phyloP scores from a whole-genome alignment of 2,113 vertebrate genomes.

The Rhinopomastus cyanomelas region DNA sequence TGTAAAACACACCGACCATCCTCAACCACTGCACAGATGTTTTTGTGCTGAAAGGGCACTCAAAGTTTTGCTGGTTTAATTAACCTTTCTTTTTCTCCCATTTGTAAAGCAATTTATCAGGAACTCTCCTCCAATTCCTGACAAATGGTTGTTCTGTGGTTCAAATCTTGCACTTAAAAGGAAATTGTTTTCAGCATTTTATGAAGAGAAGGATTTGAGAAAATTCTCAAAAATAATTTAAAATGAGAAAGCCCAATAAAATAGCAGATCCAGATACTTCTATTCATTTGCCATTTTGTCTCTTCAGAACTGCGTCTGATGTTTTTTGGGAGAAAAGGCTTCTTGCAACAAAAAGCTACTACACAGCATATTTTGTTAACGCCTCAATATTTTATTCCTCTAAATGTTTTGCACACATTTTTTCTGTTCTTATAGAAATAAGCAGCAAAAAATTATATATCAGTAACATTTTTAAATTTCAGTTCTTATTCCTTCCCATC shows the following conservation, averaged over 20 bases:
- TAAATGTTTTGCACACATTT: slow-evolving; percentile 25
- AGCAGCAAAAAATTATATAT: slow-evolving; percentile 62
- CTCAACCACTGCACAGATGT: slow-evolving; percentile 3
- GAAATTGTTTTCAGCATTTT: background rate
- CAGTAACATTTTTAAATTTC: slow-evolving; percentile 71
- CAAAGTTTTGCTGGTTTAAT: background rate
- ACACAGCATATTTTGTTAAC: background rate
- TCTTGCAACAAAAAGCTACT: background rate
- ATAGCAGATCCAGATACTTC: background rate
- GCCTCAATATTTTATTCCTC: background rate
- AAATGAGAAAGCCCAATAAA: background rate
- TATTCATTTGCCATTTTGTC: background rate
- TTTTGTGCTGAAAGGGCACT: slow-evolving; percentile 6
- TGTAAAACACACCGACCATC: background rate
- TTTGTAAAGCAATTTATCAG: background rate
- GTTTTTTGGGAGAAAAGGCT: background rate
- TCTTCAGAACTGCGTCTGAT: background rate
- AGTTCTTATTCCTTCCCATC: slow-evolving; percentile 79
- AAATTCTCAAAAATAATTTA: background rate
- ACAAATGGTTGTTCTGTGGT: background rate
- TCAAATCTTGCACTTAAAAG: background rate
- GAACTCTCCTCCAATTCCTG: background rate
- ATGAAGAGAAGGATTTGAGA: background rate
- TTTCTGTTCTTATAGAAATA: slow-evolving; percentile 37
- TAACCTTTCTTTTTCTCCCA: background rate